Evolutionary conservation across 2,888 invertebrate genomes (phyloP), one percentile per base, ranked within the genome.

Genomic region (Bursaphelenchus okinawaensis): DNA sequence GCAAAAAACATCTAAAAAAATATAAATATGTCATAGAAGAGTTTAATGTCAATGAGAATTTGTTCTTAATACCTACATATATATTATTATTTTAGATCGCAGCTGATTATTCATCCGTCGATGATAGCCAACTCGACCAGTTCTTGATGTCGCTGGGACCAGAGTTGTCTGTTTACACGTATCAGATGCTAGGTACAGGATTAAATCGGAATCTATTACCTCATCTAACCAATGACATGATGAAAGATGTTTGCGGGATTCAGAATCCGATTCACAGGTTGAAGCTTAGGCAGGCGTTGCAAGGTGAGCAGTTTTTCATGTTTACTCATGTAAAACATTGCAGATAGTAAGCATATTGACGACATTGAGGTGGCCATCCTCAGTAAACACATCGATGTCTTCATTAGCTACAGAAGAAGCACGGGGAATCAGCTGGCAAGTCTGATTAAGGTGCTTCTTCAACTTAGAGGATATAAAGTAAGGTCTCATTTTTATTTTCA

Each of bases 351-450:
- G 59, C 78, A 82, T 67, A 78, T 79, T 26, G 82, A 82, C 62
- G 82, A 82, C 68, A 79, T 82, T 40, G 82, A 82, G 60, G 75
- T 82, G 54, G 80, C 82, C 19, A 75, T 82, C 64, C 69, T 82
- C 29, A 71, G 74, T 62, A 94, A 90, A 90, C 57, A 87, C 52
- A 83, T 96, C 74, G 96, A 98, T 83, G 95, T 95, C 0, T 98
- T 98, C 85, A 93, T 98, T 76, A 95, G 95, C 85, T 98, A 98
- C 83, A 87, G 98, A 75, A 87, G 98, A 81, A 93, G 94, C 7
- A 96, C 93, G 83, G 98, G 98, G 62, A 96, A 80, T 67, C 82
- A 82, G 65, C 67, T 82, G 63, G 82, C 82, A 55, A 76, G 76
- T 55, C 72, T 82, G 31, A 82, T 98, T 72, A 96, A 96, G 86